Conservation (phyloP, 2,113 vertebrate species). For the Aleadryas rufinucha region DNA sequence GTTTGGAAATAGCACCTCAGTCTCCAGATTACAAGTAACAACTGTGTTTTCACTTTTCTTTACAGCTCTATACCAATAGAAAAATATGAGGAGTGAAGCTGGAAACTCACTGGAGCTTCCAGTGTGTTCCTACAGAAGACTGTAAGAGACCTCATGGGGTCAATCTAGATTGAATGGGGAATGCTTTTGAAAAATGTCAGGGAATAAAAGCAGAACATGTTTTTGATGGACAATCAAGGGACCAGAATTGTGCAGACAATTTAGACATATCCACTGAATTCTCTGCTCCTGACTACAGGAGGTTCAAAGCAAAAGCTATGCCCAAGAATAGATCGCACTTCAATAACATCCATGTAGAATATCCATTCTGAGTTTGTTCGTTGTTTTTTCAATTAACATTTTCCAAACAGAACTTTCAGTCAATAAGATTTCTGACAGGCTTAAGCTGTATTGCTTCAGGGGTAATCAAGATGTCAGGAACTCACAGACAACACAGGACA, state of each 20-base stretch:
- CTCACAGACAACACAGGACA: background rate
- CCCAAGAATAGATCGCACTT: background rate
- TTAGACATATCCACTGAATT: background rate
- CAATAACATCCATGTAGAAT: background rate
- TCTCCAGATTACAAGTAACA: background rate
- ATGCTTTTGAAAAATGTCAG: background rate
- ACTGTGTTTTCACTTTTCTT: background rate
- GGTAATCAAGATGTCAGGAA: background rate
- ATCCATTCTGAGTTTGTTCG: background rate
- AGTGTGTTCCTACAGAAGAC: background rate
- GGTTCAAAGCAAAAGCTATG: background rate
- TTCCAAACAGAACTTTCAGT: background rate
- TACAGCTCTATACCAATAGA: background rate
- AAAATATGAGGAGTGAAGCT: background rate
- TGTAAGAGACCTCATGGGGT: background rate
- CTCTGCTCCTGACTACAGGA: background rate
- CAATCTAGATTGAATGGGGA: background rate
- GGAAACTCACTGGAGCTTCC: background rate
- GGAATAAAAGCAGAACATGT: background rate
- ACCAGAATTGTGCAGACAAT: background rate
- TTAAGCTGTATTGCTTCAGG: background rate
- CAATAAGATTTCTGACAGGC: background rate
- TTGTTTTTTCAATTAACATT: background rate
- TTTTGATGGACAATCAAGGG: background rate
- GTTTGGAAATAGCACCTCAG: background rate